Evolutionary conservation across 2,113 vertebrate species (phyloP).

Genomic region (Ptychochromis oligacanthus): DNA sequence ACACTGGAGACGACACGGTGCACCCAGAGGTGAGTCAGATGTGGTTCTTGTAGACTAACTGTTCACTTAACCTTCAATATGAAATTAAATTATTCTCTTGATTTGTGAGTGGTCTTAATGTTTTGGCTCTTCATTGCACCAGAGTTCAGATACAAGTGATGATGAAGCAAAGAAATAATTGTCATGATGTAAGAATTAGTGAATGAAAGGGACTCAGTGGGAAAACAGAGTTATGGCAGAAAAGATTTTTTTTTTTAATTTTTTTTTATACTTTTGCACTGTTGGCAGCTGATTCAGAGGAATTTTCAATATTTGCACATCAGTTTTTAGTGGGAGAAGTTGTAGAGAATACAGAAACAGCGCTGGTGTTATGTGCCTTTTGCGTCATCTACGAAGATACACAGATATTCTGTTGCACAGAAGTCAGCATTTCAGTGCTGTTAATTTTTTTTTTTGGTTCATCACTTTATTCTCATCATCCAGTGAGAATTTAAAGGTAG

Average conservation of each 20-base stretch:
- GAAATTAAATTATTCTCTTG: not conserved
- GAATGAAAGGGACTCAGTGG: not conserved
- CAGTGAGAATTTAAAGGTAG: not conserved
- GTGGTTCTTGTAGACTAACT: not conserved
- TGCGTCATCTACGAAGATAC: not conserved
- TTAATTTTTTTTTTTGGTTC: not conserved
- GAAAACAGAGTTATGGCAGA: not conserved
- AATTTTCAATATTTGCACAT: not conserved
- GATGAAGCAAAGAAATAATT: not conserved
- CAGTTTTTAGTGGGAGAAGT: not conserved
- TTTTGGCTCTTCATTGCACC: not conserved
- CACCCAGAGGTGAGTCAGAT: slow-evolving; percentile 80
- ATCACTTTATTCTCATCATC: not conserved
- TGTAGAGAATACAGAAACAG: not conserved
- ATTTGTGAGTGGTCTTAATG: not conserved
- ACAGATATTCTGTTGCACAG: not conserved
- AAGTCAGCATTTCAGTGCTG: not conserved
- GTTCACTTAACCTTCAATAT: not conserved
- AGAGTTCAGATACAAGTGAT: not conserved
- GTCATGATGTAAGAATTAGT: not conserved
- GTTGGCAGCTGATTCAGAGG: not conserved
- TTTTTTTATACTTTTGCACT: not conserved
- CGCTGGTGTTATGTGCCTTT: not conserved
- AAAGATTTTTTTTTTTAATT: not conserved
- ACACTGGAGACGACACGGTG: slow-evolving; percentile 75